Evolutionary conservation across 2,113 vertebrate species (phyloP).

Genomic region (Egretta garzetta): DNA sequence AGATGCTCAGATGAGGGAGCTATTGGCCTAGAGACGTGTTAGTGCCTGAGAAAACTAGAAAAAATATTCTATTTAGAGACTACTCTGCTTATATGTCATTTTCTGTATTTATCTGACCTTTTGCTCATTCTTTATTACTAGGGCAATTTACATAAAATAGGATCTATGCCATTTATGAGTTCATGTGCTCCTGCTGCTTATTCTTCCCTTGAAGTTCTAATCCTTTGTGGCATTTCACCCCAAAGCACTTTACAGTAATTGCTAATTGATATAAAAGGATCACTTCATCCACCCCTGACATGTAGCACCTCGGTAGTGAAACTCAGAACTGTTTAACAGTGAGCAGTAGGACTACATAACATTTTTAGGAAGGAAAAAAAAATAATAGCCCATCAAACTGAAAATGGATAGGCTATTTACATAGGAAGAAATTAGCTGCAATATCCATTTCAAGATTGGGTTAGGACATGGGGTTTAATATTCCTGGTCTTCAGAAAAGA

Average conservation of each 20-base stretch:
- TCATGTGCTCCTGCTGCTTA: constrained; percentile 61
- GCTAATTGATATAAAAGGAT: constrained; percentile 78
- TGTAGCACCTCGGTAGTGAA: constrained; percentile 45
- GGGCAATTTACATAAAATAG: constrained; percentile 73
- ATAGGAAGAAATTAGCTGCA: not conserved
- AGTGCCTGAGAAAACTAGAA: not conserved
- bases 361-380: constrained; percentile 4
- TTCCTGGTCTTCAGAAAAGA: not conserved
- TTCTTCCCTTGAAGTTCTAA: constrained; percentile 63
- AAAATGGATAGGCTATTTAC: not conserved
- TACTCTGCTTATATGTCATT: constrained; percentile 44
- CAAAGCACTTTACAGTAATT: constrained; percentile 76
- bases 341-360: not conserved
- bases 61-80: constrained; percentile 55
- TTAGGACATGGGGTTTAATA: not conserved
- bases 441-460: not conserved
- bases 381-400: not conserved
- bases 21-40: constrained; percentile 11
- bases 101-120: constrained; percentile 73
- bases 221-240: constrained; percentile 75
- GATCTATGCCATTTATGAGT: constrained; percentile 70
- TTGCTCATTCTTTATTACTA: constrained; percentile 67
- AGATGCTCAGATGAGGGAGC: constrained; percentile 57
- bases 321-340: constrained; percentile 68
- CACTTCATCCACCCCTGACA: constrained; percentile 70